Base-by-base conservation (phyloP, 2,113 vertebrate species). In the Periophthalmodon schlosseri region DNA sequence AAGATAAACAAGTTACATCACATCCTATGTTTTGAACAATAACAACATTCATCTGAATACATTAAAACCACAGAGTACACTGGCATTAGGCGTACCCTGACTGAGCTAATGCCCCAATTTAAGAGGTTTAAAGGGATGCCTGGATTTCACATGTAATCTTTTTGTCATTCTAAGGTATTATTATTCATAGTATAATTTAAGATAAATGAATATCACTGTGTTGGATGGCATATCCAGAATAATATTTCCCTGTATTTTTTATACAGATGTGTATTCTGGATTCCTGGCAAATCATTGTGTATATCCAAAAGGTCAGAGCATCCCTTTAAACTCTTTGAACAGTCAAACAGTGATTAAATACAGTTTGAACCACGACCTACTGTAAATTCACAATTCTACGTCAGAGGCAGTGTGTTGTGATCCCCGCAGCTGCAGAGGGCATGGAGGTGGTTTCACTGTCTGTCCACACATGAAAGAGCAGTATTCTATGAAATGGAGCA, bases 321-420 rank as follows among this genome's bases (percentile, higher is more conserved):
- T 87, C 78, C 80, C 78, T 85, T 89, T 81, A 74, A 86, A 34
- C 76, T 78, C 58, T 58, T 57, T 68, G 34, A 65, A 69, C 75
- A 80, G 65, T 77, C 81, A 39, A 23, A 78, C 73, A 75, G 54
- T 44, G 46, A 56, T 11, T 64, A 74, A 63, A 78, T 69, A 72
- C 60, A 57, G 84, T 75, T 47, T 69, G 72, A 70, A 76, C 57
- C 77, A 72, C 82, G 72, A 70, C 63, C 77, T 64, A 75, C 63
- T 77, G 70, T 67, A 84, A 64, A 64, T 14, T 74, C 78, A 79
- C 83, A 83, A 70, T 79, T 93, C 80, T 84, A 86, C 85, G 78
- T 90, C 94, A 94, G 81, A 86, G 90, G 92, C 91, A 92, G 93
- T 94, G 93, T 94, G 95, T 94, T 93, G 92, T 72, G 34, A 83